Conservation (phyloP, 2,113 vertebrate genomes). For the Maccullochella peelii region DNA sequence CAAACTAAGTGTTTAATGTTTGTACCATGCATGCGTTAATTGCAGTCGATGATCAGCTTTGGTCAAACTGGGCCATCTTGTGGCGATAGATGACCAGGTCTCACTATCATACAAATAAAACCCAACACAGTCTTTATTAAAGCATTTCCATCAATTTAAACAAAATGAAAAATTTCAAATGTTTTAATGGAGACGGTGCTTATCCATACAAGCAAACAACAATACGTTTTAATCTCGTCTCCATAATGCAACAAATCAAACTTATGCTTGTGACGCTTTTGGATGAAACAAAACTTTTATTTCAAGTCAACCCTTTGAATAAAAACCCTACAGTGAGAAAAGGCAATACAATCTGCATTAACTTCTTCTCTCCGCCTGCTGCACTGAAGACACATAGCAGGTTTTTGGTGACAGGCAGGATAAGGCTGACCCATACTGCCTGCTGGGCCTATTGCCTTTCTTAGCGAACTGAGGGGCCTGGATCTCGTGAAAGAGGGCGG, state of each 20-base stretch:
- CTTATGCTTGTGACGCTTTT: neutral
- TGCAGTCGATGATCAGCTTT: neutral
- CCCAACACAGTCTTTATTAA: neutral
- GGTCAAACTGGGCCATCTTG: constrained; percentile 51
- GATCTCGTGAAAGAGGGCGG: constrained; percentile 26
- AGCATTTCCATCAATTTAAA: neutral
- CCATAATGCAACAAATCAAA: constrained; percentile 5
- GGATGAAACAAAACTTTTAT: constrained; percentile 54
- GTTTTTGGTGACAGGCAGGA: constrained; percentile 59
- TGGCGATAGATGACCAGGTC: constrained; percentile 15
- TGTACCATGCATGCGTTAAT: neutral
- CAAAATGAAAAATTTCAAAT: neutral
- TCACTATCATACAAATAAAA: neutral
- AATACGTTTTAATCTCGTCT: neutral
- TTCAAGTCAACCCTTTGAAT: constrained; percentile 52
- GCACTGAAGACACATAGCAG: constrained; percentile 37
- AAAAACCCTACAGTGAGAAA: constrained; percentile 23
- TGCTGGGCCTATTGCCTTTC: constrained; percentile 39
- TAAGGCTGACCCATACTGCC: constrained; percentile 26
- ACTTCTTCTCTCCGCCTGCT: constrained; percentile 2
- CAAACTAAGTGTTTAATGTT: neutral
- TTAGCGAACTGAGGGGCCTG: constrained; percentile 24
- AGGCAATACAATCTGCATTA: neutral
- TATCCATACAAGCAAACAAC: neutral
- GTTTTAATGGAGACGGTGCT: neutral